Conservation (phyloP, 1,140 invertebrate species). For the Bombus cullumanus region DNA sequence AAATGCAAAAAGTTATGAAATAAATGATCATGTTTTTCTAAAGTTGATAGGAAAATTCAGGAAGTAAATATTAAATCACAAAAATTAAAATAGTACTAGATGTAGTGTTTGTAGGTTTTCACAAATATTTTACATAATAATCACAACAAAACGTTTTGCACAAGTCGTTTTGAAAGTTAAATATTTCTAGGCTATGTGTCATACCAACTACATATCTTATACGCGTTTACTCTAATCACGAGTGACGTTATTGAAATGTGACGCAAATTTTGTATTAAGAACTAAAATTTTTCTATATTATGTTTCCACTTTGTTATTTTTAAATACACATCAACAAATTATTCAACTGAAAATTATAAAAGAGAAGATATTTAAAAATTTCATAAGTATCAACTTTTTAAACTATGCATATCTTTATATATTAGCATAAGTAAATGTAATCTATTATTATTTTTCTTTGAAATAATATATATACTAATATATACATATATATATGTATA, state of each 20-base stretch:
- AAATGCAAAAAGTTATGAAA: conserved; percentile 29
- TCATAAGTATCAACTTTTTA: not conserved
- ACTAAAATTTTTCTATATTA: conserved; percentile 6
- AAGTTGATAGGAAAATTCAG: not conserved
- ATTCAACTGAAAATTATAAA: conserved; percentile 1
- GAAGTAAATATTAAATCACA: not conserved
- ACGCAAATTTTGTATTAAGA: conserved; percentile 27
- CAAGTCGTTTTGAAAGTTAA: conserved; percentile 49
- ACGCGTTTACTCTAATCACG: conserved; percentile 43
- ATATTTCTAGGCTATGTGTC: conserved; percentile 51
- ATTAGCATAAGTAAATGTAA: conserved; percentile 31
- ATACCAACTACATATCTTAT: conserved; percentile 41
- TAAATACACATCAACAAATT: not conserved
- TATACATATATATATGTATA: not conserved
- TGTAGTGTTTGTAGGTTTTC: not conserved
- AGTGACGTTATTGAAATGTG: conserved; percentile 42
- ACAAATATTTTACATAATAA: conserved; percentile 26
- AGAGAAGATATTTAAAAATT: not conserved
- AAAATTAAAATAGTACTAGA: not conserved
- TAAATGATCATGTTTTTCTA: conserved; percentile 20
- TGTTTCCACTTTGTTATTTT: not conserved
- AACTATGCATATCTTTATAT: not conserved
- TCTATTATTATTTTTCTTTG: conserved; percentile 44
- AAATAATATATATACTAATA: conserved; percentile 7
- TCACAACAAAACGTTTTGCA: conserved; percentile 43